Evolutionary conservation across 2,797 vertebrate genomes (phyloP).

Genomic region (Rhinophrynus dorsalis): DNA sequence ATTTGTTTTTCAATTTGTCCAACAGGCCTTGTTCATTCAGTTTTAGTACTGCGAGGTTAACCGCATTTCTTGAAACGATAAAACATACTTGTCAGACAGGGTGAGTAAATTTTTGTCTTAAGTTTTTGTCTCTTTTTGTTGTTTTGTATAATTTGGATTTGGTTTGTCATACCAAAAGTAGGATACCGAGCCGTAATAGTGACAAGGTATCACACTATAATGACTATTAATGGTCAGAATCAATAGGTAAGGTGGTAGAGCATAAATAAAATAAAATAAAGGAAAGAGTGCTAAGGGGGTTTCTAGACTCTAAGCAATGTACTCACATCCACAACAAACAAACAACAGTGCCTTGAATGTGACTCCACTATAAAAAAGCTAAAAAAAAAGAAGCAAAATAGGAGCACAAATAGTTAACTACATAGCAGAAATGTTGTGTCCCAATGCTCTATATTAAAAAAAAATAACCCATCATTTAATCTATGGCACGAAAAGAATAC

Average conservation of each 20-base stretch:
- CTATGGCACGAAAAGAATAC: conserved; percentile 56
- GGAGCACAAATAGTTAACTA: conserved; percentile 91
- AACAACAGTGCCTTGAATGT: conserved; percentile 95
- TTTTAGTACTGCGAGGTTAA: conserved; percentile 99
- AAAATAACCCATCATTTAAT: conserved; percentile 62
- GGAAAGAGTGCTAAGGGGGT: conserved; percentile 90
- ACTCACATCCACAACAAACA: conserved; percentile 97
- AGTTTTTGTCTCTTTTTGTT: conserved; percentile 67
- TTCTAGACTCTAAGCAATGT: conserved; percentile 90
- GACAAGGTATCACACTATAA: conserved; percentile 70
- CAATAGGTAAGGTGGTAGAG: conserved; percentile 93
- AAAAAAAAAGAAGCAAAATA: conserved; percentile 82
- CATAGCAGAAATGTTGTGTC: conserved; percentile 77
- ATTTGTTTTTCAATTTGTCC: conserved; percentile 99
- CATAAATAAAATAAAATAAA: conserved; percentile 89
- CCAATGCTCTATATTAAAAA: conserved; percentile 69
- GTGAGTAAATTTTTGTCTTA: conserved; percentile 95
- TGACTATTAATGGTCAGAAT: conserved; percentile 70
- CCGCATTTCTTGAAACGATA: conserved; percentile 99
- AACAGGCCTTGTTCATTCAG: conserved; percentile 99
- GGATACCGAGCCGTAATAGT: conserved; percentile 71
- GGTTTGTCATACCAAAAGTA: conserved; percentile 69
- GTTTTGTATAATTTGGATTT: conserved; percentile 65
- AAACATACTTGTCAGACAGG: conserved; percentile 99
- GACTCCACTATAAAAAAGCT: conserved; percentile 92